A percentile compares a stretch with the other conserved stretches of the same genome.
These are phyloP conservation scores for Macaria liturata DNA, from an alignment of 2,888 invertebrate species.

Conservation along the genomic window DNA sequence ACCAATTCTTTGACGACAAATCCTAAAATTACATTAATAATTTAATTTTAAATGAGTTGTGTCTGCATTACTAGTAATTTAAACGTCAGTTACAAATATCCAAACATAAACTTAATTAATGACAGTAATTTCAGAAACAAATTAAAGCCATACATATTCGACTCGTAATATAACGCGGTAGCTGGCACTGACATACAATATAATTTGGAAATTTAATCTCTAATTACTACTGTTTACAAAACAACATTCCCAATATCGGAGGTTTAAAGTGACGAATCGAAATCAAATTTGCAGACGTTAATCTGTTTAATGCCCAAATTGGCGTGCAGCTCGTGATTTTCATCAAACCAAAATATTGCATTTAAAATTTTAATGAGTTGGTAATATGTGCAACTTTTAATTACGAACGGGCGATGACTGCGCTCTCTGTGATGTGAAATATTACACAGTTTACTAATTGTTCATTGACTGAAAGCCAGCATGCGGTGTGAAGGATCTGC, in stretches of 20 bases:
- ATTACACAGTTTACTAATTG: slow-evolving; percentile 20
- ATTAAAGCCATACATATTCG: slow-evolving; percentile 2
- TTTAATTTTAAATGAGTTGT: too few species aligned
- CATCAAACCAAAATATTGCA: slow-evolving; percentile 38
- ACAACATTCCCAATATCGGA: slow-evolving; percentile 24
- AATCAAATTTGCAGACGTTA: slow-evolving; percentile 45
- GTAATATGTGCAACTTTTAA: slow-evolving; percentile 38
- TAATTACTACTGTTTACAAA: slow-evolving; percentile 31
- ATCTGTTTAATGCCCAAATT: slow-evolving; percentile 50
- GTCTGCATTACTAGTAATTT: too few species aligned
- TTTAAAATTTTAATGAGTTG: slow-evolving; percentile 45
- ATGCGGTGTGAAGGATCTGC: slow-evolving; percentile 6
- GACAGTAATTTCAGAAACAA: slow-evolving; percentile 3
- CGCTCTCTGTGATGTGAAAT: slow-evolving; percentile 8
- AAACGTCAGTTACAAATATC: neutral
- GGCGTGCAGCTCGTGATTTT: slow-evolving; percentile 35
- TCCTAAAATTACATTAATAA: too few species aligned
- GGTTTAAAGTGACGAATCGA: slow-evolving; percentile 27
- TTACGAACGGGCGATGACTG: slow-evolving; percentile 29
- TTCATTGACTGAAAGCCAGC: slow-evolving; percentile 9
- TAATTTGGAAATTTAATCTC: slow-evolving; percentile 29
- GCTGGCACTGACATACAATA: slow-evolving; percentile 17
- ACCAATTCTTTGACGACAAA: too few species aligned
- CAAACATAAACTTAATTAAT: slow-evolving; percentile 5
- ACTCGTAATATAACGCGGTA: slow-evolving; percentile 7